phyloP scores from a whole-genome alignment of 2,113 vertebrate genomes.

The Piaya cayana region DNA sequence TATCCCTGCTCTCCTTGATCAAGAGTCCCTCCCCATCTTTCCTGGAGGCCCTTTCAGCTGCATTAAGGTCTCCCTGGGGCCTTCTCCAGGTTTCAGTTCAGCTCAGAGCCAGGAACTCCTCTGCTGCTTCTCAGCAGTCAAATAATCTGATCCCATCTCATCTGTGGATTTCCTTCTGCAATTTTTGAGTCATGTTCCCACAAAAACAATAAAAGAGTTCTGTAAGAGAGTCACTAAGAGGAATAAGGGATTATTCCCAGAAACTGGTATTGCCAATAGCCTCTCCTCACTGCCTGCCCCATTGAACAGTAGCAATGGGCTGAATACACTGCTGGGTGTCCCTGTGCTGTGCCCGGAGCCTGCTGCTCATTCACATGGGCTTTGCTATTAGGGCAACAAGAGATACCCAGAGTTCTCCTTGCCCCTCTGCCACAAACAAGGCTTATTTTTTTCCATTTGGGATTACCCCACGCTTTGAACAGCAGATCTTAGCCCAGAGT shows the following conservation, averaged over 20 bases:
- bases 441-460: neutral
- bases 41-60: too few species aligned
- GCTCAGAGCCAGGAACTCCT: neutral
- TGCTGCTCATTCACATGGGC: neutral
- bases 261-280: neutral
- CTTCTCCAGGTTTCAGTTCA: too few species aligned
- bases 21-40: too few species aligned
- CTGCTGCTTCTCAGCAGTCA: neutral
- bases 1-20: too few species aligned
- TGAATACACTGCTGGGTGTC: fast-evolving
- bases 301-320: too few species aligned
- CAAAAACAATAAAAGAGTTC: neutral
- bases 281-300: neutral
- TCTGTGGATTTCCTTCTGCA: neutral
- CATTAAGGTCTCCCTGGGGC: too few species aligned
- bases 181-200: neutral
- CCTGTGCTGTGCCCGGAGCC: fast-evolving
- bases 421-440: neutral
- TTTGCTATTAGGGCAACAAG: fast-evolving
- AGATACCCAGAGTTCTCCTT: neutral
- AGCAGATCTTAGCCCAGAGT: neutral
- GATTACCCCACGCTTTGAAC: fast-evolving
- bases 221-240: neutral
- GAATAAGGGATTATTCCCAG: neutral
- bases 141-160: neutral